Base-by-base conservation (phyloP, 1,140 invertebrate species). In the Megalopta genalis region DNA sequence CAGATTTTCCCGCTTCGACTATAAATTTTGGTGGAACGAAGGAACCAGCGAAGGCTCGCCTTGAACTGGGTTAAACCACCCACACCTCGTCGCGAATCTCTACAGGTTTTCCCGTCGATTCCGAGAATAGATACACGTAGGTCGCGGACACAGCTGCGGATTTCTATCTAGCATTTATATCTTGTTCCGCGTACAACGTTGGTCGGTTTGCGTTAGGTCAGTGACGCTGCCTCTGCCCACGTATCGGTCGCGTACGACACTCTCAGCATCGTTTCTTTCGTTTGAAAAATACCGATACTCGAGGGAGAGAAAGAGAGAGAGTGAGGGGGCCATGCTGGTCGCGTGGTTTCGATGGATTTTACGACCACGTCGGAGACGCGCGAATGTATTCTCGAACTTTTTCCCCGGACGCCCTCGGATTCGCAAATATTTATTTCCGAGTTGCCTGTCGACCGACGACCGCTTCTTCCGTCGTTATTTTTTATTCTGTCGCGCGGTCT, bases 81-180 rank as follows among this genome's bases (percentile, higher is more conserved):
- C 65, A 74, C 65, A 25, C 2, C 27, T 10, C 16, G 25, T 25
- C 42, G 60, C 23, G 6, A 64, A 67, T 63, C 49, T 57, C 14
- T 42, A 66, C 63, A 37, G n/a, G 59, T 81, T 71, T 69, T 72
- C 63, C 49, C 60, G 68, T 21, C 52, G 46, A 65, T 77, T 39
- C 14, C 27, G 68, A 67, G 77, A 88, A 90, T 88, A 89, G 86
- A 87, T 83, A 80, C 63, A 88, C 87, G 87, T 88, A 85, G 87
- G 87, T 82, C 79, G 81, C 32, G 70, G 46, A 69, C 63, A 66
- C 81, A 75, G 81, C 83, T 81, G 84, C 67, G 77, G 60, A 74
- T 76, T 67, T 80, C 80, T 49, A 60, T 86, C 84, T 77, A 81
- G 49, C 52, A 80, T 86, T 86, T 86, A 71, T 82, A 71, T 86